Conservation (phyloP, 2,888 invertebrate genomes). For the Sarcophaga caerulescens region DNA sequence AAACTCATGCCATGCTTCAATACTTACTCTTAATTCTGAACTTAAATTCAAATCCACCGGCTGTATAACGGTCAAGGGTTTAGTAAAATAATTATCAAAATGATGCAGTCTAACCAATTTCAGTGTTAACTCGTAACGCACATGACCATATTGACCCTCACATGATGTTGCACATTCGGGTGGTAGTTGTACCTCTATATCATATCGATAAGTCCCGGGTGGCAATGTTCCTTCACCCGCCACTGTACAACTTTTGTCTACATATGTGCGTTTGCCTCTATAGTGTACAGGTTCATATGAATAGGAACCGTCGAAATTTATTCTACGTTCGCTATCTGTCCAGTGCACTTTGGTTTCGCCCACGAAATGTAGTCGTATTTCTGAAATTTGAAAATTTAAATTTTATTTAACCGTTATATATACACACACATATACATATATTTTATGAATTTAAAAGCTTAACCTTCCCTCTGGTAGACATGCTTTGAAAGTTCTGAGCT, state of each 20-base stretch:
- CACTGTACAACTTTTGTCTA: constrained; percentile 68
- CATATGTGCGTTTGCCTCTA: constrained; percentile 60
- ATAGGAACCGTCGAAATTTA: constrained; percentile 37
- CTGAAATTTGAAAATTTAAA: constrained; percentile 44
- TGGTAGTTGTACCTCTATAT: constrained; percentile 85
- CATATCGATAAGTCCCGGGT: constrained; percentile 83
- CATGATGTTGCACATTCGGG: constrained; percentile 87
- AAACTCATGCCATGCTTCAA: neutral
- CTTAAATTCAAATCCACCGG: constrained; percentile 89
- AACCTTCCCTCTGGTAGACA: too few relatives aligned
- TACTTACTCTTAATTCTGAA: constrained; percentile 75
- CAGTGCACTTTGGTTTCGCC: constrained; percentile 74
- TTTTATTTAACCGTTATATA: neutral
- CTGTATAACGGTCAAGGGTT: constrained; percentile 87
- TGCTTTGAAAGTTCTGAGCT: too few relatives aligned
- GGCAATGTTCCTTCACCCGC: constrained; percentile 68
- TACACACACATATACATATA: too few relatives aligned
- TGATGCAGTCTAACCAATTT: constrained; percentile 91
- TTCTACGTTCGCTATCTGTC: constrained; percentile 64
- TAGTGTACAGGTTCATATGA: constrained; percentile 43
- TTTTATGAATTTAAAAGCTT: too few relatives aligned
- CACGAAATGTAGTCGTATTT: constrained; percentile 70
- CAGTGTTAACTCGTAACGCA: constrained; percentile 88
- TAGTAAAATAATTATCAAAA: constrained; percentile 80
- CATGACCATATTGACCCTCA: constrained; percentile 86